These are phyloP conservation scores for Anoplolepis gracilipes DNA, from an alignment of 1,140 invertebrate genomes.

Conservation along the genomic window DNA sequence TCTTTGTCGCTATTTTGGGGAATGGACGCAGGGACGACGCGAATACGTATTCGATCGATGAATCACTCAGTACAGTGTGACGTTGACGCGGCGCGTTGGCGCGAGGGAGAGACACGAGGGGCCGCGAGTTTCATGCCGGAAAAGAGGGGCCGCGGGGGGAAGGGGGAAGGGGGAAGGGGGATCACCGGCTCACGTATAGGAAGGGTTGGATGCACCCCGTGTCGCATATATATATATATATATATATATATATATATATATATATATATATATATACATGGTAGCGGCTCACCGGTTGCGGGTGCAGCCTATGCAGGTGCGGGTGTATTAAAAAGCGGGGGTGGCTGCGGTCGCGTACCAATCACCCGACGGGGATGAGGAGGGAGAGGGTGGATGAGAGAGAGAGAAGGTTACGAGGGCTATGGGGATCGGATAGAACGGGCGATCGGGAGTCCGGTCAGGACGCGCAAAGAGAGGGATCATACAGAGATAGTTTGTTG, in stretches of 20 bases:
- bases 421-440: constrained; percentile 62
- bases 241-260: constrained; percentile 69
- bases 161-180: constrained; percentile 19
- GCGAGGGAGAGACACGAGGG: constrained; percentile 62
- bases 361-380: constrained; percentile 77
- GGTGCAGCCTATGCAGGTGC: constrained; percentile 78
- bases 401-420: no score
- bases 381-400: constrained; percentile 49
- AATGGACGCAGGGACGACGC: constrained; percentile 75
- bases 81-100: constrained; percentile 82
- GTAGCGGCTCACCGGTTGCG: constrained; percentile 72
- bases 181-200: constrained; percentile 33
- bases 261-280: constrained; percentile 64
- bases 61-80: constrained; percentile 81
- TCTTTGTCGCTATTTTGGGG: constrained; percentile 80
- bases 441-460: constrained; percentile 73
- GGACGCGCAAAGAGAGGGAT: constrained; percentile 70
- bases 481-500: constrained; percentile 75
- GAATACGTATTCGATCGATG: constrained; percentile 79
- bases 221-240: constrained; percentile 62
- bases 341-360: constrained; percentile 82
- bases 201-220: constrained; percentile 64
- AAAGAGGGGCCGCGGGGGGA: constrained; percentile 23
- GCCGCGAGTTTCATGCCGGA: constrained; percentile 43
- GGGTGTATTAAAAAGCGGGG: constrained; percentile 82